Conservation (phyloP, 2,113 vertebrate genomes). For the Oriolus oriolus region DNA sequence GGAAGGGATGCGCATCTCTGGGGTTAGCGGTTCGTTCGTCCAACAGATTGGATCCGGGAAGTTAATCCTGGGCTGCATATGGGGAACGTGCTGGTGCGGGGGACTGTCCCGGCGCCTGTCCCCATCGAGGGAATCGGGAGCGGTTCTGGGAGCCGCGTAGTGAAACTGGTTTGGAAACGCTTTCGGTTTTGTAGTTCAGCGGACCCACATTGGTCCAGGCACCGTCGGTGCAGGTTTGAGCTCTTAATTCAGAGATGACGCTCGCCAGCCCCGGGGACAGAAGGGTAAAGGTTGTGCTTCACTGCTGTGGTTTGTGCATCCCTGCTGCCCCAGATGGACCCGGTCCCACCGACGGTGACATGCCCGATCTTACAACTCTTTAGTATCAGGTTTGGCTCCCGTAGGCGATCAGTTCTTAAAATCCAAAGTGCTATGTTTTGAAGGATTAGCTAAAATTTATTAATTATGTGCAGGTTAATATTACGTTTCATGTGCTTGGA, state of each 20-base stretch:
- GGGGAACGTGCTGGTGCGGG: not conserved
- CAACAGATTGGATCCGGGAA: not conserved
- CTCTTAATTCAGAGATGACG: not conserved
- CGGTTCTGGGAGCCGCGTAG: not conserved
- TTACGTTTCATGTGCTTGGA: rapidly evolving
- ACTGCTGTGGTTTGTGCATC: not conserved
- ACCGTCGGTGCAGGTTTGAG: not conserved
- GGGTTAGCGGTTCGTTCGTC: not conserved
- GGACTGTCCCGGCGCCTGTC: not conserved
- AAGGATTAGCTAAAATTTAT: not conserved
- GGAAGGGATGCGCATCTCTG: not conserved
- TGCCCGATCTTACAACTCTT: rapidly evolving
- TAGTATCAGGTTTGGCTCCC: not conserved
- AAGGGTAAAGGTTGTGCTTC: not conserved
- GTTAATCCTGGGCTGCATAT: not conserved
- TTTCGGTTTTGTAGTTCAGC: not conserved
- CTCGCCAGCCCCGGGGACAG: not conserved
- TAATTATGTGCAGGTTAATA: rapidly evolving
- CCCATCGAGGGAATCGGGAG: not conserved
- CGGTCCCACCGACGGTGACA: not conserved
- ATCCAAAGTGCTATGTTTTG: not conserved
- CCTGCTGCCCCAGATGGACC: not conserved
- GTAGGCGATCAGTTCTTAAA: not conserved
- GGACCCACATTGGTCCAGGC: rapidly evolving
- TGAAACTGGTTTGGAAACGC: not conserved